Evolutionary conservation across 2,113 vertebrate genomes (phyloP).

Genomic region (Xenopus laevis): DNA sequence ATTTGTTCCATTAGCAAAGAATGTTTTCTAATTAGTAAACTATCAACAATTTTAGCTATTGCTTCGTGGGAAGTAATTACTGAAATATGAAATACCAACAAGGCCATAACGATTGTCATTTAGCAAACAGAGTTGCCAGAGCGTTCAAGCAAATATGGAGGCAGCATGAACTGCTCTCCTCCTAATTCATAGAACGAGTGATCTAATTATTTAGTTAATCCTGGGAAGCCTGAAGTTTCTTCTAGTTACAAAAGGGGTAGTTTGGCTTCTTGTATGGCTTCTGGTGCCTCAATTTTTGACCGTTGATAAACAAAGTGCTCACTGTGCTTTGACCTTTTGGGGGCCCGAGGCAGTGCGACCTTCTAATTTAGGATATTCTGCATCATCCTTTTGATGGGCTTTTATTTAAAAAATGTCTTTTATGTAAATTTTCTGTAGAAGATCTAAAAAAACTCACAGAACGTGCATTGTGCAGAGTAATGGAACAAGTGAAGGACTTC

Average conservation of each 20-base stretch:
- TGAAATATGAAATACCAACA: slow-evolving; percentile 8
- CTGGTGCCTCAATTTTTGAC: background rate
- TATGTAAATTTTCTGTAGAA: no score
- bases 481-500: no score
- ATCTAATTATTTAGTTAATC: background rate
- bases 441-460: no score
- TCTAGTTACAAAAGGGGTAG: background rate
- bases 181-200: background rate
- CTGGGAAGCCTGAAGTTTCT: background rate
- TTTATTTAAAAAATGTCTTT: no score
- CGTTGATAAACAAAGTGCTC: background rate
- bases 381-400: no score
- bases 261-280: background rate
- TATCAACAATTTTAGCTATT: slow-evolving; percentile 61
- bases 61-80: slow-evolving; percentile 14
- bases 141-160: slow-evolving; percentile 1
- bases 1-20: slow-evolving; percentile 68
- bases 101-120: slow-evolving; percentile 1
- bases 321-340: background rate
- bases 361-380: background rate
- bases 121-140: slow-evolving; percentile 5
- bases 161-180: background rate
- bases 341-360: background rate
- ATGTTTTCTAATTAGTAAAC: slow-evolving; percentile 68
- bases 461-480: no score